Evolutionary conservation across 2,888 invertebrate genomes (phyloP), one percentile per base, ranked within the genome.

Genomic region (Alsophila aescularia): DNA sequence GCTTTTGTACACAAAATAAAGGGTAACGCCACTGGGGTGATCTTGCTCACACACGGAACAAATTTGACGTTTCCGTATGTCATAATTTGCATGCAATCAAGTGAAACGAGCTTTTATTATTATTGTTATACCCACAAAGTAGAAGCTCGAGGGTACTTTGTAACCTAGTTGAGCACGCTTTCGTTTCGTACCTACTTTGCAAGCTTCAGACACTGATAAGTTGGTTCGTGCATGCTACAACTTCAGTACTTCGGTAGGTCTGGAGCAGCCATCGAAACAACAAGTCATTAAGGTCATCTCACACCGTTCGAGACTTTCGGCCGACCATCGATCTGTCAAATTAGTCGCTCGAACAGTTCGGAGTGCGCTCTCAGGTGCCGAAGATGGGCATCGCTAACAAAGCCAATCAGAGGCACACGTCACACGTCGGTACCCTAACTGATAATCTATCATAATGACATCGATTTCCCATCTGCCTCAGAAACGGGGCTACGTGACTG

Each of bases 381-480:
- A 87, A 84, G 84, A 84, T 79, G 82, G 67, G 76, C 78, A 72
- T 69, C 60, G 64, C 84, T 90, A 91, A 91, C 90, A 87, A 91
- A 90, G 89, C 89, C 87, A 91, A 91, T 90, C 88, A 85, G 79
- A 70, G 72, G 70, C 81, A 78, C 77, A 81, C 82, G 82, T 79
- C 81, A 78, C 77, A 81, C 82, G 82, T 79, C 73, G 68, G 65
- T 73, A 72, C 79, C 79, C 82, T 80, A 77, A 81, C 75, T 75
- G 85, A 89, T 89, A 86, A 89, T 88, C 90, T 88, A 86, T 90
- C 90, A 89, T 89, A 87, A 87, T 85, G 88, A 87, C 89, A 87
- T 89, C 85, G 83, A 89, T 88, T 88, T 87, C 82, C 83, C 84
- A 87, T 87, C 83, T 81, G 77, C n/a, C n/a, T n/a, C n/a, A n/a